Conservation (phyloP, 1,140 invertebrate species). For the Spodoptera frugiperda region DNA sequence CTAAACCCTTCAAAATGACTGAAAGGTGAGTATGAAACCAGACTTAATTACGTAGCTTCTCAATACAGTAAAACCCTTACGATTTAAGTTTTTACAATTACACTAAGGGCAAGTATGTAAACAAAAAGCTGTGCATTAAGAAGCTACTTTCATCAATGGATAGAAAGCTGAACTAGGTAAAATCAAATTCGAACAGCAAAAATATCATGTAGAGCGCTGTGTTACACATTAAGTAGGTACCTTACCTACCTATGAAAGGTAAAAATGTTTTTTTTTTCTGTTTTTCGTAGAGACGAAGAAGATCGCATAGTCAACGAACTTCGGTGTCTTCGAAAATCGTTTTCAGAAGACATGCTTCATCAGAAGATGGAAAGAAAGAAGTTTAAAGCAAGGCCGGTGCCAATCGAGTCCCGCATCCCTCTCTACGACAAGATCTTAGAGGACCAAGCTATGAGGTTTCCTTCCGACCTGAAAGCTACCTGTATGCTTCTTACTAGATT, state of each 20-base stretch:
- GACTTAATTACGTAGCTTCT: slow-evolving; percentile 53
- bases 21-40: slow-evolving; percentile 84
- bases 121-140: too few relatives aligned
- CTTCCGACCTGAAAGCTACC: slow-evolving; percentile 32
- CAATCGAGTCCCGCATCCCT: slow-evolving; percentile 89
- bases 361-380: slow-evolving; percentile 83
- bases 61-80: slow-evolving; percentile 49
- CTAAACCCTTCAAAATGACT: slow-evolving; percentile 90
- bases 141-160: too few relatives aligned
- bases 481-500: slow-evolving; percentile 58
- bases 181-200: too few relatives aligned
- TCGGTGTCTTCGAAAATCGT: slow-evolving; percentile 74
- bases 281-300: slow-evolving; percentile 87
- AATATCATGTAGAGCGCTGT: too few relatives aligned
- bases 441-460: slow-evolving; percentile 89
- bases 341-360: slow-evolving; percentile 80
- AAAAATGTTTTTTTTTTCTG: background rate
- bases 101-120: too few relatives aligned
- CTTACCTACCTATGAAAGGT: too few relatives aligned
- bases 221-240: too few relatives aligned
- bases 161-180: too few relatives aligned
- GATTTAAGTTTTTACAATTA: too few relatives aligned
- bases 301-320: slow-evolving; percentile 86
- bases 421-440: slow-evolving; percentile 90
- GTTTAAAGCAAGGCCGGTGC: slow-evolving; percentile 88